Evolutionary conservation across 2,797 vertebrate genomes (phyloP).

Genomic region (Nannoperca obscura): DNA sequence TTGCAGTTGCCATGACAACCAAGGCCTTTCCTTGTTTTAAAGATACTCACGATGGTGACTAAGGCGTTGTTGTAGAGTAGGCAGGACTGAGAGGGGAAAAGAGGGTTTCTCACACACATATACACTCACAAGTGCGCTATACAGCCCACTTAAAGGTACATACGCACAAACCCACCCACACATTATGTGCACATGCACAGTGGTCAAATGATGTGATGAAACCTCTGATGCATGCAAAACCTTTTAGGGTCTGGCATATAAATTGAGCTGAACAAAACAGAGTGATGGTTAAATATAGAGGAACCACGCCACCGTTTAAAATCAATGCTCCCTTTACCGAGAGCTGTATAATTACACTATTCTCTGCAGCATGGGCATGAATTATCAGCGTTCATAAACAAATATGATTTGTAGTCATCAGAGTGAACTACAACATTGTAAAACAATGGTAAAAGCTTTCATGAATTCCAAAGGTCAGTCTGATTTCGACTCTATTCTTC

Average conservation of each 20-base stretch:
- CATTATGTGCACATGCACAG: not conserved
- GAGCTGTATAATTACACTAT: not conserved
- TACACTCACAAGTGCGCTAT: not conserved
- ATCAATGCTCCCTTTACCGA: not conserved
- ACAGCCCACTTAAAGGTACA: not conserved
- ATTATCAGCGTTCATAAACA: not conserved
- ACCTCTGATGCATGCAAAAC: constrained; percentile 33
- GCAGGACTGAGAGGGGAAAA: constrained; percentile 9
- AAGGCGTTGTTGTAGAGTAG: constrained; percentile 37
- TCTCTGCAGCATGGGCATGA: not conserved
- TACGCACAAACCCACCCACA: constrained; percentile 9
- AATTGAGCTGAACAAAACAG: constrained; percentile 11
- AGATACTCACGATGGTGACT: constrained; percentile 68
- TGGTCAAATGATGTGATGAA: constrained; percentile 30
- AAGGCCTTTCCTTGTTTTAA: constrained; percentile 77
- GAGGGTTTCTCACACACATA: not conserved
- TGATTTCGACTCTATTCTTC: not conserved
- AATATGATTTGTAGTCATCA: not conserved
- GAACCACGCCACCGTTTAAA: constrained; percentile 2
- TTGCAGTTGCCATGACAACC: constrained; percentile 82
- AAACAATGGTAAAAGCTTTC: not conserved
- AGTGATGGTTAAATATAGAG: constrained; percentile 26
- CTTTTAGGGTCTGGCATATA: constrained; percentile 25
- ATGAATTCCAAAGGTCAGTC: not conserved
- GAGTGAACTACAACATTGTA: not conserved